These are phyloP conservation scores for Scomber scombrus DNA, from an alignment of 2,113 vertebrate species.

Conservation along the genomic window DNA sequence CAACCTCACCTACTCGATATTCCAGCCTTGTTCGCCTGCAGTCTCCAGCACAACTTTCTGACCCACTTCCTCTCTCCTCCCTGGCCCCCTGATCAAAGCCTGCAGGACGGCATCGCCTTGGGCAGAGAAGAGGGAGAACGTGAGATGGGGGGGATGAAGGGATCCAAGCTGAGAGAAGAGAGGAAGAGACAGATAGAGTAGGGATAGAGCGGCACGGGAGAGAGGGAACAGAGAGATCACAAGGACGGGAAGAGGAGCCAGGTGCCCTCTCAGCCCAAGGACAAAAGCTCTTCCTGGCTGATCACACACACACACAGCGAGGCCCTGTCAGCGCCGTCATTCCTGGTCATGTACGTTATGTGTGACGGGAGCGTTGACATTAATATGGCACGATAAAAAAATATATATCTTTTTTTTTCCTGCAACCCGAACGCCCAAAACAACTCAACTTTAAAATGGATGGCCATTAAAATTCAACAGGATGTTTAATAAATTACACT, in stretches of 20 bases:
- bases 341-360: constrained; percentile 67
- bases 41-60: constrained; percentile 89
- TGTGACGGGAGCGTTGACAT: constrained; percentile 69
- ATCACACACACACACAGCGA: constrained; percentile 60
- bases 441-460: constrained; percentile 68
- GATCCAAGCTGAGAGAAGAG: constrained; percentile 77
- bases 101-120: constrained; percentile 87
- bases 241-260: constrained; percentile 81
- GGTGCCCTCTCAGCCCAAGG: constrained; percentile 85
- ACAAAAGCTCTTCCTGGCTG: constrained; percentile 84
- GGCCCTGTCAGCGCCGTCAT: constrained; percentile 76
- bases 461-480: constrained; percentile 79
- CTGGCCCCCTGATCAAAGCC: constrained; percentile 88
- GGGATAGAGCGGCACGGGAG: constrained; percentile 78
- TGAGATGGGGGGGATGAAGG: constrained; percentile 82
- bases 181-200: constrained; percentile 83
- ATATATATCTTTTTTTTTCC: constrained; percentile 28
- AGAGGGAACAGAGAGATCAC: constrained; percentile 82
- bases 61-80: constrained; percentile 88
- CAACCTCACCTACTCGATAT: constrained; percentile 88
- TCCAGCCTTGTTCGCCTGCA: constrained; percentile 90
- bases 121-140: constrained; percentile 83
- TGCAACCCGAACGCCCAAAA: constrained; percentile 60
- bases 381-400: constrained; percentile 71
- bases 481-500: constrained; percentile 82